Percentiles rank a stretch among this genome's conserved stretches.
These are phyloP conservation scores for Galagoides demidoff DNA, from an alignment of 2,797 vertebrate genomes.

Conservation along the genomic window DNA sequence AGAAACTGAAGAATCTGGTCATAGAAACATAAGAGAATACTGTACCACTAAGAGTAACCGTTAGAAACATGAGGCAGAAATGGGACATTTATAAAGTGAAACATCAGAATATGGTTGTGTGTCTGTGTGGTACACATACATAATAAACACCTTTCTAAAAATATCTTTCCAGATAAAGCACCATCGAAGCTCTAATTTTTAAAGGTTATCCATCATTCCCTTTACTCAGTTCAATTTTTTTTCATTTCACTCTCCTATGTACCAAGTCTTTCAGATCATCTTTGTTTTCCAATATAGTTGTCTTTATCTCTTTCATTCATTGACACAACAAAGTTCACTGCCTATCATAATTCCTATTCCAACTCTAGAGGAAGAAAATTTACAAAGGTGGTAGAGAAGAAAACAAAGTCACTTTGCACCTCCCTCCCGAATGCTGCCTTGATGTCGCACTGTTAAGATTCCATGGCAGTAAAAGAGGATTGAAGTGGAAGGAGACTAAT, in stretches of 20 bases:
- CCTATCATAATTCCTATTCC: background rate
- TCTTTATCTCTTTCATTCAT: background rate
- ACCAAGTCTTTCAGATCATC: background rate
- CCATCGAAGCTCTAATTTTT: background rate
- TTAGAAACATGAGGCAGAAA: background rate
- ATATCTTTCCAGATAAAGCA: background rate
- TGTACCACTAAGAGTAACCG: background rate
- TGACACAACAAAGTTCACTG: conserved; percentile 5
- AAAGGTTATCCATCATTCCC: background rate
- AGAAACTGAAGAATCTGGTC: background rate
- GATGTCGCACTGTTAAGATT: background rate
- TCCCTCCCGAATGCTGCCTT: background rate
- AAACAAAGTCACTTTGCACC: background rate
- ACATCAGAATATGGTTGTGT: background rate
- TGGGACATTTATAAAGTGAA: background rate
- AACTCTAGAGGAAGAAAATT: background rate
- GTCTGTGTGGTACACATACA: background rate
- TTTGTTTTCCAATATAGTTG: background rate
- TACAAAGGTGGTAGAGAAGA: background rate
- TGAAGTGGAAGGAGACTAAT: background rate
- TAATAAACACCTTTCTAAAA: background rate
- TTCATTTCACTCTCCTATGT: background rate
- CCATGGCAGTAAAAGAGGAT: background rate
- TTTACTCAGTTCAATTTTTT: background rate
- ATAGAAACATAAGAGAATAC: background rate